Conservation (phyloP, 2,888 invertebrate species). For the Xestoiulus laeticollis region DNA sequence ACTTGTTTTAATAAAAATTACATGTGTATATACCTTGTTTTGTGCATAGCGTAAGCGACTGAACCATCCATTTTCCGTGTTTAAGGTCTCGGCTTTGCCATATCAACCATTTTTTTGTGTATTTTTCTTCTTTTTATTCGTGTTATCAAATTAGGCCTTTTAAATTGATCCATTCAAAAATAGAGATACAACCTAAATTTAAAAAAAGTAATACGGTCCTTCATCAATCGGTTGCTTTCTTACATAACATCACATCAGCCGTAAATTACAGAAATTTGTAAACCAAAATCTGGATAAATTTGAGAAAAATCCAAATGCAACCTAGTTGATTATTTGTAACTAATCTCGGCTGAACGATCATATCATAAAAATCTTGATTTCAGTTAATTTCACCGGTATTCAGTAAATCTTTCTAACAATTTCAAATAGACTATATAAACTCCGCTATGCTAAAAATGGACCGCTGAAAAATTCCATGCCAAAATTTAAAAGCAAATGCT, state of each 20-base stretch:
- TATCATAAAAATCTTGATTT: too few relatives aligned
- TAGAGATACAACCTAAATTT: slow-evolving; percentile 22
- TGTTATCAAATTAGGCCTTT: neutral
- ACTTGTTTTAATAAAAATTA: neutral
- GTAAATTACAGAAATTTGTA: too few relatives aligned
- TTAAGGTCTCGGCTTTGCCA: neutral
- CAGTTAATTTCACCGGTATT: neutral
- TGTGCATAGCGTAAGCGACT: too few relatives aligned
- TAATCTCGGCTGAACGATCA: too few relatives aligned
- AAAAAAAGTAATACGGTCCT: neutral
- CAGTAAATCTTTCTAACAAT: neutral
- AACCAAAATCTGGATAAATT: too few relatives aligned
- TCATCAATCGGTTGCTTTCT: neutral
- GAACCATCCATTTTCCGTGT: too few relatives aligned
- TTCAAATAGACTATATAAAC: neutral
- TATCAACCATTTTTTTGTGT: too few relatives aligned
- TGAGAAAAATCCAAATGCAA: too few relatives aligned
- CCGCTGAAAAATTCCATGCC: neutral
- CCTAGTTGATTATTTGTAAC: too few relatives aligned
- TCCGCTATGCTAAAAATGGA: too few relatives aligned
- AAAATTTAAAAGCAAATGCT: neutral
- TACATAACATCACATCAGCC: too few relatives aligned
- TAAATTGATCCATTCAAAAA: neutral
- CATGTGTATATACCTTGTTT: too few relatives aligned
- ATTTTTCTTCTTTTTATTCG: neutral